A percentile compares a stretch with the other conserved stretches of the same genome.
phyloP scores from a whole-genome alignment of 2,113 vertebrate genomes.

The Chunga burmeisteri region DNA sequence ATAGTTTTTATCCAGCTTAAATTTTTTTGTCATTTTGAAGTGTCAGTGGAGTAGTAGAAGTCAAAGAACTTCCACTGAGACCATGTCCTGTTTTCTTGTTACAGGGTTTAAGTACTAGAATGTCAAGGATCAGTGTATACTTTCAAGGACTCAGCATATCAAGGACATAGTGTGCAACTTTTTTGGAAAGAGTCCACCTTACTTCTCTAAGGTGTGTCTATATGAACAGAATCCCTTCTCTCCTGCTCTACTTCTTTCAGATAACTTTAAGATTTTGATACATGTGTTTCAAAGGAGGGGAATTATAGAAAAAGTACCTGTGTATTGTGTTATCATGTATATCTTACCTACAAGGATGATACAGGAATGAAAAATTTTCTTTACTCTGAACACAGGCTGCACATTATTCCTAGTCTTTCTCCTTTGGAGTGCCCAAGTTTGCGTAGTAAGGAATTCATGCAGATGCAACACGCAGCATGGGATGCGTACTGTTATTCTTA shows the following conservation, averaged over 20 bases:
- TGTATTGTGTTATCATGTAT: not conserved
- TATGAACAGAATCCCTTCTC: not conserved
- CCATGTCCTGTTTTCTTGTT: not conserved
- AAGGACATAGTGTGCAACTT: not conserved
- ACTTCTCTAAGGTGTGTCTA: not conserved
- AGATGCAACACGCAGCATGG: not conserved
- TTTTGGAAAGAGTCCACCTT: not conserved
- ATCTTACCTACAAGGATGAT: not conserved
- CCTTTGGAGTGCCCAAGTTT: not conserved
- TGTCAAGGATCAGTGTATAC: not conserved
- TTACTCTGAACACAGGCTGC: not conserved
- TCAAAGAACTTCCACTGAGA: not conserved
- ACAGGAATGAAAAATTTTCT: not conserved
- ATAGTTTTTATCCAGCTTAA: not conserved
- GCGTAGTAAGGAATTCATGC: not conserved
- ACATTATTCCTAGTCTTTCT: not conserved
- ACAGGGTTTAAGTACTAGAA: not conserved
- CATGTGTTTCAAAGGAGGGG: not conserved
- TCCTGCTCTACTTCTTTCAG: not conserved
- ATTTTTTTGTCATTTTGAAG: not conserved
- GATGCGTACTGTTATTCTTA: not conserved
- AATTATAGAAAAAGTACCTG: not conserved
- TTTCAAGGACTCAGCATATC: not conserved
- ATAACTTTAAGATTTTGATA: not conserved
- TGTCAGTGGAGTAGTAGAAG: not conserved